Percentiles rank a stretch among this genome's conserved stretches.
Evolutionary conservation across 2,113 vertebrate species (phyloP).

Genomic region (Pterocles gutturalis): DNA sequence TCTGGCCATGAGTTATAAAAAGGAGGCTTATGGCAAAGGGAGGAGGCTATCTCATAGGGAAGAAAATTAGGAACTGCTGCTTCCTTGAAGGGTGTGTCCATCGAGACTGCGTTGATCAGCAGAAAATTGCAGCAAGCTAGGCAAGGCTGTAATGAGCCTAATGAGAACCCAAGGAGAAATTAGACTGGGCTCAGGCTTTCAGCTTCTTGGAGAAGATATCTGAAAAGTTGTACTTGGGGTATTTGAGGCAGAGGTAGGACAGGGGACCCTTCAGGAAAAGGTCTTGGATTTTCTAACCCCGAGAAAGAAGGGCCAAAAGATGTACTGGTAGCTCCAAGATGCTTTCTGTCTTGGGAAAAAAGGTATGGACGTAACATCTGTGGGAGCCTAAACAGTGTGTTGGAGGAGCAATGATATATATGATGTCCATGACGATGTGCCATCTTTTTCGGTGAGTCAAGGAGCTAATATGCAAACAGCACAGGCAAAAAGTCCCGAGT

Average conservation of each 20-base stretch:
- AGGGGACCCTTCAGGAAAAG: background rate
- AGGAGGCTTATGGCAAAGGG: slow-evolving; percentile 22
- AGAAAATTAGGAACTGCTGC: slow-evolving; percentile 44
- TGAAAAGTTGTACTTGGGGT: background rate
- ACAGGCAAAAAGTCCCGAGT: background rate
- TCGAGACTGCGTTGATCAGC: slow-evolving; percentile 26
- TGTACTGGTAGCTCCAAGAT: background rate
- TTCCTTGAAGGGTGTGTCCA: slow-evolving; percentile 58
- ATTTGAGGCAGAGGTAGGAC: background rate
- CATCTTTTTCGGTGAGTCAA: slow-evolving; percentile 24
- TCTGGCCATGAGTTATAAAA: background rate
- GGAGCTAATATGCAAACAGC: background rate
- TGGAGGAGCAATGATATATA: background rate
- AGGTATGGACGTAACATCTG: slow-evolving; percentile 18
- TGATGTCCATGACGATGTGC: background rate
- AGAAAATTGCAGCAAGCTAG: slow-evolving; percentile 44
- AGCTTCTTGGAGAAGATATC: background rate
- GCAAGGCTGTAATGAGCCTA: slow-evolving; percentile 48
- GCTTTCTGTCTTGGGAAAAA: background rate
- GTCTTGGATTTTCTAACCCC: background rate
- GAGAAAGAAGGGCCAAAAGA: background rate
- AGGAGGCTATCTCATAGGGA: background rate
- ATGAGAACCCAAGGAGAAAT: slow-evolving; percentile 24
- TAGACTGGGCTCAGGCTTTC: background rate
- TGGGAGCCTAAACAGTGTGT: background rate